Evolutionary conservation across 2,797 vertebrate species (phyloP).

Genomic region (Microcaecilia unicolor): DNA sequence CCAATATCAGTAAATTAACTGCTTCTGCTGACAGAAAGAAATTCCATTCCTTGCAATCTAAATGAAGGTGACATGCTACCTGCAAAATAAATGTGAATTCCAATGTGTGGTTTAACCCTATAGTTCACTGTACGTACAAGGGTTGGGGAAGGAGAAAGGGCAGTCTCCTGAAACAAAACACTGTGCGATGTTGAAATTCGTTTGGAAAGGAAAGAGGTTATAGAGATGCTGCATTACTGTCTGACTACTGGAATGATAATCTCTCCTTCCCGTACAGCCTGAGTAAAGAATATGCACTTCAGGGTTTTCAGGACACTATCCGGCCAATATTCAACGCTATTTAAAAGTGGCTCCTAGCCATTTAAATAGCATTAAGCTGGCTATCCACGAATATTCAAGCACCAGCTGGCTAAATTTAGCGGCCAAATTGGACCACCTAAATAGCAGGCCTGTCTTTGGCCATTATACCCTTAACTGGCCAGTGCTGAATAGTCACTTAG

Average conservation of each 20-base stretch:
- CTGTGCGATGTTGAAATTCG: slow-evolving; percentile 47
- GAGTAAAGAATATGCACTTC: too few relatives aligned
- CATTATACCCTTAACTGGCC: too few relatives aligned
- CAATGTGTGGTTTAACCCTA: slow-evolving; percentile 39
- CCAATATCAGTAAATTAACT: slow-evolving; percentile 59
- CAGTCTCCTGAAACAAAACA: slow-evolving; percentile 48
- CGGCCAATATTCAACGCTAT: too few relatives aligned
- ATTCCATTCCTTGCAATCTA: slow-evolving; percentile 32
- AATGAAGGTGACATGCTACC: slow-evolving; percentile 51
- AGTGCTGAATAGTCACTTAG: too few relatives aligned
- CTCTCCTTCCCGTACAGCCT: slow-evolving; percentile 40
- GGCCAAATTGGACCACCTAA: too few relatives aligned
- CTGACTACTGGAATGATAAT: slow-evolving; percentile 47
- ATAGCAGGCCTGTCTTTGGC: too few relatives aligned
- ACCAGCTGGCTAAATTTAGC: too few relatives aligned
- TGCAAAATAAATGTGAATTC: slow-evolving; percentile 47
- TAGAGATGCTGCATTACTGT: slow-evolving; percentile 46
- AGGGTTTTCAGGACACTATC: too few relatives aligned
- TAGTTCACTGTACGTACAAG: too few relatives aligned
- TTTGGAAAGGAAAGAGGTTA: slow-evolving; percentile 50
- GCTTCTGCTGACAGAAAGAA: slow-evolving; percentile 43
- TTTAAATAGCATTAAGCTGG: too few relatives aligned
- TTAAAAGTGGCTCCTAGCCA: too few relatives aligned
- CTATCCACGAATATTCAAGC: too few relatives aligned
- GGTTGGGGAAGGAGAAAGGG: slow-evolving; percentile 25